Evolutionary conservation across 2,888 invertebrate species (phyloP).

Genomic region (Agonopterix subpropinquella): DNA sequence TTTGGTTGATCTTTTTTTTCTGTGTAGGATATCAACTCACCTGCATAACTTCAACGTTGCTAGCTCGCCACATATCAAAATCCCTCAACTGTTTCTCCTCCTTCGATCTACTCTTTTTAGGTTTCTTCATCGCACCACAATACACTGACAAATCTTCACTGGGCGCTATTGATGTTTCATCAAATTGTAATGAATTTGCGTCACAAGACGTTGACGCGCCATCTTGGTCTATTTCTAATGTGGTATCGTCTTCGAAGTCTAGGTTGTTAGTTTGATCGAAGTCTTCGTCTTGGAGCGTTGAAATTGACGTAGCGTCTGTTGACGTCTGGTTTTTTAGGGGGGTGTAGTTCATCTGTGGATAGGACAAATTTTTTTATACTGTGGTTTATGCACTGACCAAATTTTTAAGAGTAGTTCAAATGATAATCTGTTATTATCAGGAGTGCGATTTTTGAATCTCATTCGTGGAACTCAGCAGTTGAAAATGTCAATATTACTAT

Average conservation of each 20-base stretch:
- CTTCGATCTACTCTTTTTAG: conserved; percentile 38
- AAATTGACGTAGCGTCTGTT: conserved; percentile 38
- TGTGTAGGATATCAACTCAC: conserved; percentile 21
- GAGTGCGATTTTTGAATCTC: no score
- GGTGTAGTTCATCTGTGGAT: conserved; percentile 41
- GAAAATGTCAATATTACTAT: no score
- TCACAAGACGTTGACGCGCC: conserved; percentile 53
- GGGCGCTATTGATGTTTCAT: conserved; percentile 42
- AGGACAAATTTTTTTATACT: no score
- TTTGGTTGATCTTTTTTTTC: no score
- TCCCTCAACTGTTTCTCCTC: conserved; percentile 45
- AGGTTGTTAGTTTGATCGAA: conserved; percentile 18
- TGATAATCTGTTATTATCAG: no score
- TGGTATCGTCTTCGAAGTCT: conserved; percentile 17
- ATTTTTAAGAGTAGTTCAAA: no score
- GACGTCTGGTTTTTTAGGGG: conserved; percentile 35
- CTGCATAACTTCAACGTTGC: conserved; percentile 59
- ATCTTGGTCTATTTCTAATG: conserved; percentile 27
- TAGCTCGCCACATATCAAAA: conserved; percentile 62
- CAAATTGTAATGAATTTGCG: conserved; percentile 47
- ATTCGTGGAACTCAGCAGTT: no score
- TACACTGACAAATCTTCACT: conserved; percentile 54
- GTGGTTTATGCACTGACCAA: no score
- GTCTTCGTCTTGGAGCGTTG: conserved; percentile 33
- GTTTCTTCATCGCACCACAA: conserved; percentile 51